Evolutionary conservation across 2,797 vertebrate genomes (phyloP).

Genomic region (Morus bassanus): DNA sequence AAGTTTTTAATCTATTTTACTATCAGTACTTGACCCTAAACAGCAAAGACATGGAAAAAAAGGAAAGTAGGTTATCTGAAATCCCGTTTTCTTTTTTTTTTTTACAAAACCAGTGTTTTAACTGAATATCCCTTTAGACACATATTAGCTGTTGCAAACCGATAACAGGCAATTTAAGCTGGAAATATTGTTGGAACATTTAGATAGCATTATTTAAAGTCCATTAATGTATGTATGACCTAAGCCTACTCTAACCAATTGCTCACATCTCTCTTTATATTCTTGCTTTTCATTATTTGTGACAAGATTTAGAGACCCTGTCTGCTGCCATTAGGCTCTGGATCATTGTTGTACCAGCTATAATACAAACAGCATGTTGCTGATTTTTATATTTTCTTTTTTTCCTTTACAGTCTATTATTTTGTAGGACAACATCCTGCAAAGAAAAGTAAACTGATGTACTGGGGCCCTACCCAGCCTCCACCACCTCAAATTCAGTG

Average conservation of each 20-base stretch:
- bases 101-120: background rate
- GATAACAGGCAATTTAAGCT: background rate
- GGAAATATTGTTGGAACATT: background rate
- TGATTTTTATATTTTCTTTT: background rate
- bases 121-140: background rate
- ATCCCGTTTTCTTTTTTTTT: background rate
- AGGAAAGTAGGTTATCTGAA: background rate
- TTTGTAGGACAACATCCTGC: background rate
- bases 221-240: background rate
- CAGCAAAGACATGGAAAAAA: background rate
- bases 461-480: background rate
- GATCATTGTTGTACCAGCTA: background rate
- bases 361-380: background rate
- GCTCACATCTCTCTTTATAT: background rate
- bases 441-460: background rate
- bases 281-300: background rate
- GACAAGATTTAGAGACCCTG: constrained; percentile 14
- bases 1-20: background rate
- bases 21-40: background rate
- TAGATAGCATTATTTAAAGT: background rate
- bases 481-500: background rate
- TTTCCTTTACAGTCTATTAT: background rate
- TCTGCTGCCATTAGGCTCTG: background rate
- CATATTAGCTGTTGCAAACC: background rate
- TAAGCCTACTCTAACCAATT: background rate